Conservation (phyloP, 2,113 vertebrate species). For the Dicrurus megarhynchus region DNA sequence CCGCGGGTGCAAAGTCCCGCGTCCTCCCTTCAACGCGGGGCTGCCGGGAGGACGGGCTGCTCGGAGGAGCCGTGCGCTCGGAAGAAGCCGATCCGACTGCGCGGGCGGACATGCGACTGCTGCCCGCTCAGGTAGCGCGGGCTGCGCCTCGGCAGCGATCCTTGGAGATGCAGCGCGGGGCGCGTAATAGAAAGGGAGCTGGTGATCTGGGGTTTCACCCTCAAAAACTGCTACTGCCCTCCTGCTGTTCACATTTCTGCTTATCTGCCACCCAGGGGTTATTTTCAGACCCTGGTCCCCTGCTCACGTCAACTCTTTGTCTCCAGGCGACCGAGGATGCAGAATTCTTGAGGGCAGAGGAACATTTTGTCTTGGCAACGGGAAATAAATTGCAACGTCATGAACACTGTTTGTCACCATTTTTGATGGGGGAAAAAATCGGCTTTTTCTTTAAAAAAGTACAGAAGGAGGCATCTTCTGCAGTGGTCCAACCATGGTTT, state of each 20-base stretch:
- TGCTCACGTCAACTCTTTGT: background rate
- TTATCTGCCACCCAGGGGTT: background rate
- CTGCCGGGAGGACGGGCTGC: background rate
- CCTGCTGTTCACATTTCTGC: background rate
- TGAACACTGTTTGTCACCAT: background rate
- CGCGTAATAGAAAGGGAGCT: background rate
- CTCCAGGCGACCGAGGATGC: background rate
- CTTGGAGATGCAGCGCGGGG: background rate
- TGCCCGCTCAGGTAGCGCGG: background rate
- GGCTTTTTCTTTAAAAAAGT: background rate
- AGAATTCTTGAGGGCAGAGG: background rate
- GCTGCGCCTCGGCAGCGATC: background rate
- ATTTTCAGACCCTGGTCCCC: background rate
- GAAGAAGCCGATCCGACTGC: background rate
- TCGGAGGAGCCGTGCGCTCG: background rate
- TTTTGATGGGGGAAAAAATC: accelerated
- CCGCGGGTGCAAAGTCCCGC: background rate
- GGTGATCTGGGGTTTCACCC: background rate
- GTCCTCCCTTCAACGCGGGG: background rate
- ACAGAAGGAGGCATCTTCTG: background rate
- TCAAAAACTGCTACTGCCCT: background rate
- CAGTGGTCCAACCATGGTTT: background rate
- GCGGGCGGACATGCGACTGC: background rate
- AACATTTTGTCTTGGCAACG: background rate
- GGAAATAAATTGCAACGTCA: background rate